Conservation (phyloP, 2,888 invertebrate species). For the Norana najaformis region DNA sequence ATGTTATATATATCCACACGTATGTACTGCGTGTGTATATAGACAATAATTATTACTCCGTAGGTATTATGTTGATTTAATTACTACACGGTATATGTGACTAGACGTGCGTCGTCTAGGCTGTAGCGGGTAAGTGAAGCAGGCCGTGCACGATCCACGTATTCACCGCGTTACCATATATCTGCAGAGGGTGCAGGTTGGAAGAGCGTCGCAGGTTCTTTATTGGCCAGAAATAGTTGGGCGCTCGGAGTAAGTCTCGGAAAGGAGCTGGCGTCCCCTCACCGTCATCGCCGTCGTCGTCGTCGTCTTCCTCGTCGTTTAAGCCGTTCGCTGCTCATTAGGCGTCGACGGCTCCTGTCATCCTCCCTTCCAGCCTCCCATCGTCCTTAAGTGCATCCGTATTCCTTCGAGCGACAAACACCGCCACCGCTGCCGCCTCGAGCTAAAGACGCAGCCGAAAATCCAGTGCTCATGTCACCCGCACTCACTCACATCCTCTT, state of each 20-base stretch:
- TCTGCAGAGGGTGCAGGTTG: too few relatives aligned
- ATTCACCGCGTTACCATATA: too few relatives aligned
- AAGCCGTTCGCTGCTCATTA: constrained; percentile 7
- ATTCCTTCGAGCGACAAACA: neutral
- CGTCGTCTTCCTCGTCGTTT: neutral
- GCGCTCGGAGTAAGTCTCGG: neutral
- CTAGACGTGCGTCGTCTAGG: too few relatives aligned
- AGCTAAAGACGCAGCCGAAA: constrained; percentile 13
- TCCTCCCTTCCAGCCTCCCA: neutral
- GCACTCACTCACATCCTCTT: neutral
- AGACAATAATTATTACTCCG: too few relatives aligned
- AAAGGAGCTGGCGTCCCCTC: neutral
- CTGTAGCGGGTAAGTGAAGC: too few relatives aligned
- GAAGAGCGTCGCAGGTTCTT: too few relatives aligned
- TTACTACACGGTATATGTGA: too few relatives aligned
- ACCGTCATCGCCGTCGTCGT: neutral
- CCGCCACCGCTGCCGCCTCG: neutral
- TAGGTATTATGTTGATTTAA: too few relatives aligned
- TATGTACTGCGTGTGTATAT: too few relatives aligned
- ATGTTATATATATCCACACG: too few relatives aligned
- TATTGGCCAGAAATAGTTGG: neutral
- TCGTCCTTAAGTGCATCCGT: neutral
- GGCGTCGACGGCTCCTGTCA: neutral
- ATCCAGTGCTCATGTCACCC: constrained; percentile 3
- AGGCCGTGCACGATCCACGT: too few relatives aligned